Evolutionary conservation across 2,888 invertebrate species (phyloP).

Genomic region (Dendrolimus houi): DNA sequence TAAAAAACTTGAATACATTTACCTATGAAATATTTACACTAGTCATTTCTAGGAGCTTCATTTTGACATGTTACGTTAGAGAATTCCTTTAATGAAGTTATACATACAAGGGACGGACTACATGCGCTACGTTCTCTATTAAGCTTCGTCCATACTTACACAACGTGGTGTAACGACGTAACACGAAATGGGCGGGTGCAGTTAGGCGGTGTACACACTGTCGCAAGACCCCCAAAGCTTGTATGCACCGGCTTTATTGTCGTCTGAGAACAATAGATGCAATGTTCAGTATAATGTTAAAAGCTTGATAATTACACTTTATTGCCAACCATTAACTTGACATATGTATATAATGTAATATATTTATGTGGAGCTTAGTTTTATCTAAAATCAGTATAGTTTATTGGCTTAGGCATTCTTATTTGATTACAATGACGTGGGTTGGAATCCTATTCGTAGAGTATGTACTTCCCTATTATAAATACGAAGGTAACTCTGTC

Average conservation of each 20-base stretch:
- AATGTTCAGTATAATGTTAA: conserved; percentile 10
- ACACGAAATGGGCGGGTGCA: conserved; percentile 48
- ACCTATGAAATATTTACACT: no score
- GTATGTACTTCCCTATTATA: not conserved
- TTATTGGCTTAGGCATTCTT: not conserved
- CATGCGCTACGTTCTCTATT: conserved; percentile 16
- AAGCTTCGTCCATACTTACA: conserved; percentile 20
- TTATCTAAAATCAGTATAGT: not conserved
- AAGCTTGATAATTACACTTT: conserved; percentile 10
- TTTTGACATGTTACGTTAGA: not conserved
- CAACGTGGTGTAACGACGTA: conserved; percentile 25
- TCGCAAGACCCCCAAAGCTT: conserved; percentile 16
- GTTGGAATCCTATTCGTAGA: not conserved
- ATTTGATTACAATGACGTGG: no score
- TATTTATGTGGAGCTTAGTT: not conserved
- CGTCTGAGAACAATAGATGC: conserved; percentile 4
- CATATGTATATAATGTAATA: not conserved
- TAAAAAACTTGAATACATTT: no score
- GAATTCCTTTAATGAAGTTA: conserved; percentile 2
- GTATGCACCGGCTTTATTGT: conserved; percentile 9
- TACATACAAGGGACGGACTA: conserved; percentile 4
- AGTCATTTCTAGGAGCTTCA: no score
- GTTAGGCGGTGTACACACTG: conserved; percentile 25
- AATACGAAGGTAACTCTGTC: no score
- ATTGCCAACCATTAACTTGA: conserved; percentile 3